Evolutionary conservation across 2,113 vertebrate species (phyloP).

Genomic region (Antechinus stuartii): DNA sequence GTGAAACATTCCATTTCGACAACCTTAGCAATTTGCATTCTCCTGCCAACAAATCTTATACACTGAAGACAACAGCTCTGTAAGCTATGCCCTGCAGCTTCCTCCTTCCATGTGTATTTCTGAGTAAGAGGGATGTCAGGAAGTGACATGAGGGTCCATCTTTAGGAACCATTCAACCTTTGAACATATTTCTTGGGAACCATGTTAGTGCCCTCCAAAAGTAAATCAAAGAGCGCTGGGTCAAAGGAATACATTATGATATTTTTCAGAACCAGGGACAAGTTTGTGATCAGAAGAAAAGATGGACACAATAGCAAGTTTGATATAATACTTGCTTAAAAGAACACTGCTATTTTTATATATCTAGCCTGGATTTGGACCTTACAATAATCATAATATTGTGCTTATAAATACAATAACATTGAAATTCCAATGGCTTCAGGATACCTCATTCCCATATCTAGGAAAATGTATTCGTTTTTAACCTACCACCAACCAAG

Average conservation of each 20-base stretch:
- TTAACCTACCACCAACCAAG: neutral
- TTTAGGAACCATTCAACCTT: neutral
- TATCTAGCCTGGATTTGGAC: neutral
- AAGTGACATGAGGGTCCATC: neutral
- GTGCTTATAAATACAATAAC: neutral
- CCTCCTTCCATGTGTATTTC: neutral
- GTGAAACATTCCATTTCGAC: constrained; percentile 66
- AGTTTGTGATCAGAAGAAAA: constrained; percentile 1
- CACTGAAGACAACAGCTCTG: constrained; percentile 33
- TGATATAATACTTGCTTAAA: constrained; percentile 21
- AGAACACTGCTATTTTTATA: neutral
- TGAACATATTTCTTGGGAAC: constrained; percentile 8
- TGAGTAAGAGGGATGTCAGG: neutral
- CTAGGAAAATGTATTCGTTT: neutral
- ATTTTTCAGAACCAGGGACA: constrained; percentile 35
- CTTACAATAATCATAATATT: neutral
- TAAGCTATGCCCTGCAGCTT: neutral
- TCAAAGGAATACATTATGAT: neutral
- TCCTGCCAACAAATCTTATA: constrained; percentile 45
- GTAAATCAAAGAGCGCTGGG: neutral
- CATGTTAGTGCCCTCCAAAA: neutral
- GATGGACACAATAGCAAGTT: neutral
- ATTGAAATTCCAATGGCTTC: constrained; percentile 11
- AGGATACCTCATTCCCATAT: constrained; percentile 7
- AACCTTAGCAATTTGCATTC: constrained; percentile 45